Percentiles rank a stretch among this genome's conserved stretches.
phyloP scores from a whole-genome alignment of 2,888 invertebrate species.

The Tiliacea citrago region DNA sequence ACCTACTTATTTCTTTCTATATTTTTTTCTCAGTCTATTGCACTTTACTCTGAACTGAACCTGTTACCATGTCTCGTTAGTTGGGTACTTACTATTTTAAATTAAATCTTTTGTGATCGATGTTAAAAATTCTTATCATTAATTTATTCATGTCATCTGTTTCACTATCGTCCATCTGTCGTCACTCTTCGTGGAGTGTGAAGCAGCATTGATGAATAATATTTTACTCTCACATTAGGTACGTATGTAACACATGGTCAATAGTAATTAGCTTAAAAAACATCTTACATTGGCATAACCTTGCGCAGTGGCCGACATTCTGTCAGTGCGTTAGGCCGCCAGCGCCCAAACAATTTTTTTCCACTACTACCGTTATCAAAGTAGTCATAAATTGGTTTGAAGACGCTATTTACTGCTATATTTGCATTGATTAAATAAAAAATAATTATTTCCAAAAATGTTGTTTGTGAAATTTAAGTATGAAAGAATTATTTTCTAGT shows the following conservation, averaged over 20 bases:
- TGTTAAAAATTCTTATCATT: conserved; percentile 13
- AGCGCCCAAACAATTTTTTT: conserved; percentile 70
- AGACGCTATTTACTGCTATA: conserved; percentile 72
- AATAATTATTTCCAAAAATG: conserved; percentile 27
- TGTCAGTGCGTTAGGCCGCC: conserved; percentile 63
- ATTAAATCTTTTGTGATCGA: neutral
- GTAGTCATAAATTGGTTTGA: conserved; percentile 70
- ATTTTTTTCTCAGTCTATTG: conserved; percentile 30
- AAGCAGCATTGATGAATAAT: conserved; percentile 19
- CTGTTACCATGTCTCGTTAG: neutral
- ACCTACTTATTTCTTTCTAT: conserved; percentile 14
- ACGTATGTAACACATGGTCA: conserved; percentile 38
- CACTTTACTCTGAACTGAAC: conserved; percentile 26
- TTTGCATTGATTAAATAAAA: conserved; percentile 69
- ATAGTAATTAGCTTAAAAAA: conserved; percentile 51
- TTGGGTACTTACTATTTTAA: neutral
- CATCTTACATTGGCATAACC: conserved; percentile 52
- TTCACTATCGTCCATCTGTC: conserved; percentile 17
- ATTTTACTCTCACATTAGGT: conserved; percentile 26
- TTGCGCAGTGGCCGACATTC: conserved; percentile 65
- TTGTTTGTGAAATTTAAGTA: neutral
- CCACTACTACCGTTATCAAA: conserved; percentile 72
- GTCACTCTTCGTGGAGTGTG: neutral
- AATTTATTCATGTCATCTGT: conserved; percentile 26
- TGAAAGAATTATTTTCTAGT: conserved; percentile 14